Conservation (phyloP, 2,113 vertebrate genomes). For the Boleophthalmus pectinirostris region DNA sequence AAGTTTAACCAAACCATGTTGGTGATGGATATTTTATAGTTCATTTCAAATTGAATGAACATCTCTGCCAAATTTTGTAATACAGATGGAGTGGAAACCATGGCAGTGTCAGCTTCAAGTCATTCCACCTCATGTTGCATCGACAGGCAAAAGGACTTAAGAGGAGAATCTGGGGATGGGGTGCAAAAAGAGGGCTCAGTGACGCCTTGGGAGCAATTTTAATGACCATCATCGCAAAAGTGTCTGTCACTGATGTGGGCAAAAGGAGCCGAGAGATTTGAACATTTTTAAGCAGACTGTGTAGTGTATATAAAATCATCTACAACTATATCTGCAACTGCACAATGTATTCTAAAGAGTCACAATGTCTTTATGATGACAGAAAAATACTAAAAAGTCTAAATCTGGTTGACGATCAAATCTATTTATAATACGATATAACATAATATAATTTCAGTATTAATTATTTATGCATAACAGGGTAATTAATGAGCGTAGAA, state of each 20-base stretch:
- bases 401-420: constrained; percentile 54
- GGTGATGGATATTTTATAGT: background rate
- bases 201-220: constrained; percentile 83
- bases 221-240: constrained; percentile 81
- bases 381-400: constrained; percentile 75
- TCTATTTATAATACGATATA: constrained; percentile 77
- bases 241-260: constrained; percentile 75
- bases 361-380: constrained; percentile 31
- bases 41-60: background rate
- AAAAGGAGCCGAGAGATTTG: constrained; percentile 38
- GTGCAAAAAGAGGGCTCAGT: constrained; percentile 41
- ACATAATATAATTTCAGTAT: constrained; percentile 80
- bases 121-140: constrained; percentile 25
- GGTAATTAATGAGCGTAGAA: constrained; percentile 82
- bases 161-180: constrained; percentile 63
- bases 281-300: constrained; percentile 9
- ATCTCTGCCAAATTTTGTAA: background rate
- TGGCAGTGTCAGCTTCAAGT: background rate
- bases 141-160: constrained; percentile 66
- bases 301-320: constrained; percentile 17
- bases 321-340: background rate
- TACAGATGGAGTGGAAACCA: constrained; percentile 8
- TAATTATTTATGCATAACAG: constrained; percentile 81
- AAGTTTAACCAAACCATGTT: too few species aligned
- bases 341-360: background rate